Evolutionary conservation across 2,113 vertebrate species (phyloP).

Genomic region (Triplophysa rosa): DNA sequence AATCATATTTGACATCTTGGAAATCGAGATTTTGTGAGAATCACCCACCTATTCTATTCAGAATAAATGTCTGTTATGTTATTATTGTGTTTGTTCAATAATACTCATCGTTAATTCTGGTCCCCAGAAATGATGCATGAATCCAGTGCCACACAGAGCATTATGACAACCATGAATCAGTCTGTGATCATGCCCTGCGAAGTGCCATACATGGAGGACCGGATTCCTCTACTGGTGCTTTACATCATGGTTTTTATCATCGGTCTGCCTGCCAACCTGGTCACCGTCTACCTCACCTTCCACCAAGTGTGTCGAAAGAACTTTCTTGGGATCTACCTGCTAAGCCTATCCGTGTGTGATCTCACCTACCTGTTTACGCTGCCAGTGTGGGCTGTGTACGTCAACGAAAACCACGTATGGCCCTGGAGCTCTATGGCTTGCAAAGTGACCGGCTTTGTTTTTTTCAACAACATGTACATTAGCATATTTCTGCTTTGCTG

Average conservation of each 20-base stretch:
- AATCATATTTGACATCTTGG: no score
- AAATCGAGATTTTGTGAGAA: no score
- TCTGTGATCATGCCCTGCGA: slow-evolving; percentile 20
- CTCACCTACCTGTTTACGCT: slow-evolving; percentile 83
- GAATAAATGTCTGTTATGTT: neutral
- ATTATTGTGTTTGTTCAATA: neutral
- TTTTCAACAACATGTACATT: slow-evolving; percentile 91
- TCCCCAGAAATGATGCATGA: slow-evolving; percentile 47
- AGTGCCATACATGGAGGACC: slow-evolving; percentile 60
- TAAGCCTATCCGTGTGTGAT: slow-evolving; percentile 83
- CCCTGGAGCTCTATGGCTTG: slow-evolving; percentile 61
- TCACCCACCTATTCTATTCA: no score
- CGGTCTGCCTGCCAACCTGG: slow-evolving; percentile 81
- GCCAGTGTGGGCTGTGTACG: slow-evolving; percentile 83
- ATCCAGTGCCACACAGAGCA: slow-evolving; percentile 1
- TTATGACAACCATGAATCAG: neutral
- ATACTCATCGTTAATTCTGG: neutral
- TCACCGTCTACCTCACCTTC: slow-evolving; percentile 75
- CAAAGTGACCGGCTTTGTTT: slow-evolving; percentile 77
- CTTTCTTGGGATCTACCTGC: slow-evolving; percentile 82
- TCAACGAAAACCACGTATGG: slow-evolving; percentile 71
- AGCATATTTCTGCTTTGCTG: slow-evolving; percentile 89
- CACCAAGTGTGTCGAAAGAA: slow-evolving; percentile 74
- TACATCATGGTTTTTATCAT: slow-evolving; percentile 75
- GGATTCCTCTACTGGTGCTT: slow-evolving; percentile 66